A percentile compares a stretch with the other conserved stretches of the same genome.
These are phyloP conservation scores for Tetanocera ferruginea DNA, from an alignment of 2,888 invertebrate species.

Conservation along the genomic window DNA sequence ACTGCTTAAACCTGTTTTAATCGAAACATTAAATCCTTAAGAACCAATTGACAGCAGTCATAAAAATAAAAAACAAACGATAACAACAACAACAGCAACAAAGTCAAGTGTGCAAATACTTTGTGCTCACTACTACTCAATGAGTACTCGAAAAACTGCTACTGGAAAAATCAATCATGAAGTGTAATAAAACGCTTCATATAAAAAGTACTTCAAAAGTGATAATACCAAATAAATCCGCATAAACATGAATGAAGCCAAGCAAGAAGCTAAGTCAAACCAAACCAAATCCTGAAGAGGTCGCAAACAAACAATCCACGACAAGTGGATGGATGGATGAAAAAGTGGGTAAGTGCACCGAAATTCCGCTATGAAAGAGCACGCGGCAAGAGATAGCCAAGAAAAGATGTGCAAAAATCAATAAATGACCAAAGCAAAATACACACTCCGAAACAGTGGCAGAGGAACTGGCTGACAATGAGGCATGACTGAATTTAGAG, in stretches of 20 bases:
- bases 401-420: neutral
- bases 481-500: neutral
- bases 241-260: conserved; percentile 20
- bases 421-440: neutral
- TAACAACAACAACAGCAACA: neutral
- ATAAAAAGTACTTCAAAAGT: conserved; percentile 51
- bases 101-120: conserved; percentile 56
- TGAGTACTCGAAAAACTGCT: conserved; percentile 13
- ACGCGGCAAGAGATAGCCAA: neutral
- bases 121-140: conserved; percentile 30
- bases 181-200: conserved; percentile 20
- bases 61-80: neutral
- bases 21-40: conserved; percentile 11
- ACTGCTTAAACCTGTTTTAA: conserved; percentile 9
- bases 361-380: conserved; percentile 1
- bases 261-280: neutral
- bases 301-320: conserved; percentile 15
- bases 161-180: conserved; percentile 8
- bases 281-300: conserved; percentile 28
- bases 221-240: conserved; percentile 53
- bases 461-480: neutral
- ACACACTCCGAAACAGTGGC: neutral
- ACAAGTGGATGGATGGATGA: conserved; percentile 31
- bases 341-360: conserved; percentile 7
- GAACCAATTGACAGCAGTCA: conserved; percentile 14